Percentiles rank a stretch among this genome's conserved stretches.
phyloP scores from a whole-genome alignment of 2,113 vertebrate species.

The Bubo bubo region DNA sequence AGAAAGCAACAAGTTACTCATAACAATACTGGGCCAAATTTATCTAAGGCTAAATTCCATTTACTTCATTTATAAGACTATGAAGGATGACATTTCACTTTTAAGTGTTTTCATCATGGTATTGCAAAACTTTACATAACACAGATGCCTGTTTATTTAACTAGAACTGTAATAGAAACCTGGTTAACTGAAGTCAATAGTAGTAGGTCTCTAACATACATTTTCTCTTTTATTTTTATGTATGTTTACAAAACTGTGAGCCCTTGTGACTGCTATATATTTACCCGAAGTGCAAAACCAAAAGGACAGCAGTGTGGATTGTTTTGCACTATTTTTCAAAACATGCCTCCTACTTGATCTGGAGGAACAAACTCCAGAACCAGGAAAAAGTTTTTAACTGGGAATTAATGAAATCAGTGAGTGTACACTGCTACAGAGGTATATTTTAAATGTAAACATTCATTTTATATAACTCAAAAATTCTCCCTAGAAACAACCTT shows the following conservation, averaged over 20 bases:
- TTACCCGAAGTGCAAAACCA: background rate
- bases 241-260: background rate
- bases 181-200: background rate
- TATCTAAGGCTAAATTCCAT: background rate
- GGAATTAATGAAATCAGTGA: background rate
- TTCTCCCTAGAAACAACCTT: background rate
- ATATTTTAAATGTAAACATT: background rate
- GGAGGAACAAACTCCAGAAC: background rate
- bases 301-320: background rate
- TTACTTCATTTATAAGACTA: background rate
- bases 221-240: background rate
- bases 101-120: background rate
- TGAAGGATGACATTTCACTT: background rate
- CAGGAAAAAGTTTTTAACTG: background rate
- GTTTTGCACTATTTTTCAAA: background rate
- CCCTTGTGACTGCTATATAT: background rate
- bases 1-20: background rate
- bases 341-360: background rate
- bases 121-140: background rate
- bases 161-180: background rate
- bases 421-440: rapidly evolving
- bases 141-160: background rate
- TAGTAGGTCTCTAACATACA: background rate
- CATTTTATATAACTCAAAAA: background rate
- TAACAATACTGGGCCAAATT: background rate